phyloP scores from a whole-genome alignment of 2,797 vertebrate genomes.

The Rhodeus uyekii region DNA sequence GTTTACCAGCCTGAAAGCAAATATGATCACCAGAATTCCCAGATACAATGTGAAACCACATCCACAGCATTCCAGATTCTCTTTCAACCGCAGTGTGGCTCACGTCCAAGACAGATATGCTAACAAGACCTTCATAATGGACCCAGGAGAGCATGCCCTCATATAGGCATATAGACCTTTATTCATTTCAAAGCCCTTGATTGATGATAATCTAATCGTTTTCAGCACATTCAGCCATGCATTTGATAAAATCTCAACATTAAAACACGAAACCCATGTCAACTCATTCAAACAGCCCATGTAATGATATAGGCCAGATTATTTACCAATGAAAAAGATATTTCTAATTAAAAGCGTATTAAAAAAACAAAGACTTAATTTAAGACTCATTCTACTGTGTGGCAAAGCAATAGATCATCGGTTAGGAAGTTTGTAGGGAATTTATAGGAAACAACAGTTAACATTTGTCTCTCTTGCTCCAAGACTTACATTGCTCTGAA shows the following conservation, averaged over 20 bases:
- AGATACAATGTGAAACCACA: conserved; percentile 15
- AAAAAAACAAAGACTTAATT: neutral
- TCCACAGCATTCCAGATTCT: conserved; percentile 7
- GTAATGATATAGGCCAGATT: neutral
- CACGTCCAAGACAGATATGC: conserved; percentile 2
- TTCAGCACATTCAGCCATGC: conserved; percentile 9
- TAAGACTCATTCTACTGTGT: neutral
- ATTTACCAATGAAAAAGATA: neutral
- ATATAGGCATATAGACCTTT: neutral
- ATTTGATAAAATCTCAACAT: neutral
- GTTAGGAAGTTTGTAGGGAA: neutral
- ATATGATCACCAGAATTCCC: conserved; percentile 3
- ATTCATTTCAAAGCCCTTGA: conserved; percentile 12
- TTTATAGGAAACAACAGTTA: neutral
- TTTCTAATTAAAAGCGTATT: neutral
- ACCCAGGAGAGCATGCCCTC: neutral
- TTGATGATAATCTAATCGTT: neutral
- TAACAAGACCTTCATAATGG: conserved; percentile 33
- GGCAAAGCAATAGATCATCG: neutral
- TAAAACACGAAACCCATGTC: neutral
- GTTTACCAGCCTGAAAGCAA: conserved; percentile 14
- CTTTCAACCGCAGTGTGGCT: conserved; percentile 4
- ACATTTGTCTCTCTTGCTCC: neutral
- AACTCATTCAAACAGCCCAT: neutral
- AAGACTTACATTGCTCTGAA: conserved; percentile 69